Evolutionary conservation across 2,888 invertebrate genomes (phyloP).

Genomic region (Sarcophaga rosellei): DNA sequence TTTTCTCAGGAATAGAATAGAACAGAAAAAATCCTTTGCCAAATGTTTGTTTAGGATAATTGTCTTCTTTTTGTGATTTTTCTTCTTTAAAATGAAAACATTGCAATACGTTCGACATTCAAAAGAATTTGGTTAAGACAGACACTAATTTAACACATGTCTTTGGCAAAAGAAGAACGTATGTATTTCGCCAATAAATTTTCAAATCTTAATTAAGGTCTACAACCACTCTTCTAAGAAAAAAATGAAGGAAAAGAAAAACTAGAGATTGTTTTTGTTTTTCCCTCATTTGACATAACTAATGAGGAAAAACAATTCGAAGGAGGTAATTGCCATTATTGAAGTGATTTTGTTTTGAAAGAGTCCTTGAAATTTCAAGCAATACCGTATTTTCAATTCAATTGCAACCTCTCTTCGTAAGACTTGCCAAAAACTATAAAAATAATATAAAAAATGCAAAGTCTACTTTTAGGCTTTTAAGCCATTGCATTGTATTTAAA

Average conservation of each 20-base stretch:
- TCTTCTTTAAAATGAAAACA: background rate
- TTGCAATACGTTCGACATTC: no score
- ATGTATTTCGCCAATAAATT: no score
- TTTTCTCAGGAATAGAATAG: no score
- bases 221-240: no score
- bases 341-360: constrained; percentile 20
- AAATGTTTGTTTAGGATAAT: constrained; percentile 48
- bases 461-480: constrained; percentile 26
- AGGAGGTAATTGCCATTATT: constrained; percentile 3
- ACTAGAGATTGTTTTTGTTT: no score
- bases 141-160: no score
- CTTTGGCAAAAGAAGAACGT: no score
- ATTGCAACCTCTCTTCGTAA: constrained; percentile 6
- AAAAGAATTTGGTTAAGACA: no score
- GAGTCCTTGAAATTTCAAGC: constrained; percentile 43
- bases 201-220: no score
- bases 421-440: background rate
- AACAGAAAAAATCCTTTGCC: background rate
- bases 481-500: background rate
- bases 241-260: no score
- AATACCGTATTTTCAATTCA: constrained; percentile 11
- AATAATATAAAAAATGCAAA: constrained; percentile 30
- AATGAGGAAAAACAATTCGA: no score
- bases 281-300: no score
- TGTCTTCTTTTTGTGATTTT: background rate